phyloP scores from a whole-genome alignment of 2,888 invertebrate species.

The Micoletzkya japonica region DNA sequence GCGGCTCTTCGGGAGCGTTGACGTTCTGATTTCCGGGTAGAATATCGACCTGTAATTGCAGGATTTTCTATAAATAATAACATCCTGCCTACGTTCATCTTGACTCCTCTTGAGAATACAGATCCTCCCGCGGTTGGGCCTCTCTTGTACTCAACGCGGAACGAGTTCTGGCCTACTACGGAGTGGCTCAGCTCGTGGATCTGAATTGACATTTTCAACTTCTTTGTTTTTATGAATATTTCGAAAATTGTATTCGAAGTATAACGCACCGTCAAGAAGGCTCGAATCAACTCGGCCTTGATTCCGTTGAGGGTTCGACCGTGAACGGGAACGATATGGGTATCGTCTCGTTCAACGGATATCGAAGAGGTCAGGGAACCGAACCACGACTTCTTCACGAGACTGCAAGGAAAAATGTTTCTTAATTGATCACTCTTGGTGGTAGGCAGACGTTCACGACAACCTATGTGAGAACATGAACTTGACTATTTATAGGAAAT shows the following conservation, averaged over 20 bases:
- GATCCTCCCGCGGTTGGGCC: constrained; percentile 75
- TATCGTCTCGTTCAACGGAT: constrained; percentile 83
- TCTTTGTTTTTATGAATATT: no score
- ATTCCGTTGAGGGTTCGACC: constrained; percentile 94
- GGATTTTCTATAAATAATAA: neutral
- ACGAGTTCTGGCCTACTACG: constrained; percentile 96
- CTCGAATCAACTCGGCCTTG: constrained; percentile 96
- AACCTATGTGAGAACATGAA: neutral
- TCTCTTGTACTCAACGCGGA: constrained; percentile 94
- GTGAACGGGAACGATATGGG: constrained; percentile 91
- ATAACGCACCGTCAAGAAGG: constrained; percentile 87
- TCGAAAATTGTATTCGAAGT: neutral
- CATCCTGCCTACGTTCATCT: constrained; percentile 55
- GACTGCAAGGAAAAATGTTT: constrained; percentile 60
- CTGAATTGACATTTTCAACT: constrained; percentile 71
- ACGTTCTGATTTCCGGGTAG: constrained; percentile 47
- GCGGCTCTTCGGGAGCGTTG: constrained; percentile 44
- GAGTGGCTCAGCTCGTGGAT: constrained; percentile 95
- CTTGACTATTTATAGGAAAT: neutral
- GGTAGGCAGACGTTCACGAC: neutral
- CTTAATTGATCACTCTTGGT: neutral
- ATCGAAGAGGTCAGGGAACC: constrained; percentile 87
- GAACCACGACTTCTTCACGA: constrained; percentile 98
- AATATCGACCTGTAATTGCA: constrained; percentile 52
- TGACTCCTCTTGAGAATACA: constrained; percentile 62